These are phyloP conservation scores for Harpalus rubripes DNA, from an alignment of 2,888 invertebrate genomes.

Conservation along the genomic window DNA sequence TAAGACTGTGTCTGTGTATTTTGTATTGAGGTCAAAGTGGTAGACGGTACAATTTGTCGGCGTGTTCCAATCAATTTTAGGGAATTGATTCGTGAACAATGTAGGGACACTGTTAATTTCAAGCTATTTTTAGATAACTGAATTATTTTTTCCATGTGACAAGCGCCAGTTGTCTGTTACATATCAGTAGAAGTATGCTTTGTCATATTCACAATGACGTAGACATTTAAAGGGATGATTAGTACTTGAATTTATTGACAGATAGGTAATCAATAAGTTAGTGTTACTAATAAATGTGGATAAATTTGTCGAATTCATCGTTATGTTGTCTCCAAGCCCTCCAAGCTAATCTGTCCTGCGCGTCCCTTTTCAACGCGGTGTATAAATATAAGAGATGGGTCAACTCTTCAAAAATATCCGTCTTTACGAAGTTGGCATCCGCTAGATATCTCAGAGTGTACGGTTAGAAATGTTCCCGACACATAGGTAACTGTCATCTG, in stretches of 20 bases:
- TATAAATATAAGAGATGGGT: too few relatives aligned
- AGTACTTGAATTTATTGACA: neutral
- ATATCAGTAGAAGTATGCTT: neutral
- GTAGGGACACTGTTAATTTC: neutral
- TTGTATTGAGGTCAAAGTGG: neutral
- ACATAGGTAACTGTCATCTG: too few relatives aligned
- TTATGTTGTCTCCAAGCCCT: too few relatives aligned
- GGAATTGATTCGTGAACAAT: neutral
- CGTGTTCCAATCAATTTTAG: slow-evolving; percentile 14
- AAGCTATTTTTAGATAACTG: slow-evolving; percentile 4
- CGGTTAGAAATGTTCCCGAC: too few relatives aligned
- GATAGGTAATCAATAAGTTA: neutral
- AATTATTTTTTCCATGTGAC: neutral
- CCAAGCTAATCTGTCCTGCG: too few relatives aligned
- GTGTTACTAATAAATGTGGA: too few relatives aligned
- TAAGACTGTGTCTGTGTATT: slow-evolving; percentile 8
- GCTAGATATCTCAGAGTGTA: too few relatives aligned
- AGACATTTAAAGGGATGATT: neutral
- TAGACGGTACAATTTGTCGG: slow-evolving; percentile 7
- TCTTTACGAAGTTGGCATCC: too few relatives aligned
- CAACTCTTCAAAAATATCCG: too few relatives aligned
- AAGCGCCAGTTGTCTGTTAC: neutral
- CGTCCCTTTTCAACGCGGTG: too few relatives aligned
- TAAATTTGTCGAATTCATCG: too few relatives aligned
- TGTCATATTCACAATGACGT: neutral